These are phyloP conservation scores for Polia nebulosa DNA, from an alignment of 2,888 invertebrate genomes.

Conservation along the genomic window DNA sequence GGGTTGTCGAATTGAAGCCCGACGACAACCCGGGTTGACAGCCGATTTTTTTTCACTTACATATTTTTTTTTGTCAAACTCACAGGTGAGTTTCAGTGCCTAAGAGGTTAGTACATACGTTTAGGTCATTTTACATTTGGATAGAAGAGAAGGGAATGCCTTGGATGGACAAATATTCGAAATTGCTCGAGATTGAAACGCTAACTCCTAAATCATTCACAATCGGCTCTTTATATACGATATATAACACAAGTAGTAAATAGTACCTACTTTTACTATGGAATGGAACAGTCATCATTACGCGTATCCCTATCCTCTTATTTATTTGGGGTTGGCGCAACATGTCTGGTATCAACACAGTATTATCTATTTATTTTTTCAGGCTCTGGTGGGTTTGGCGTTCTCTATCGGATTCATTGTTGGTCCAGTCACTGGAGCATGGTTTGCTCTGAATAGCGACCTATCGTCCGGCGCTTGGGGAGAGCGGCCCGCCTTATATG, in stretches of 20 bases:
- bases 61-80: no score
- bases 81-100: no score
- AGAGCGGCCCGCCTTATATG: slow-evolving; percentile 95
- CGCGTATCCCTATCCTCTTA: neutral
- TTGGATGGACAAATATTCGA: neutral
- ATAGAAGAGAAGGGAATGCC: neutral
- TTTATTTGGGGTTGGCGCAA: neutral
- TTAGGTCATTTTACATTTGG: neutral
- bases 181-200: neutral
- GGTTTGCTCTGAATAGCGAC: slow-evolving; percentile 94
- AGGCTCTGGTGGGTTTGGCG: slow-evolving; percentile 99
- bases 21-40: no score
- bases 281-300: neutral
- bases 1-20: no score
- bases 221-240: no score
- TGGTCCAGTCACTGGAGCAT: slow-evolving; percentile 98
- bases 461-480: slow-evolving; percentile 93
- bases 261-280: neutral
- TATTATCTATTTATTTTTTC: slow-evolving; percentile 71
- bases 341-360: neutral
- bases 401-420: slow-evolving; percentile 99
- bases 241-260: neutral
- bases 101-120: no score
- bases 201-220: neutral
- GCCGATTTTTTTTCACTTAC: no score